Evolutionary conservation across 2,797 vertebrate species (phyloP).

Genomic region (Platyrinchus mystaceus): DNA sequence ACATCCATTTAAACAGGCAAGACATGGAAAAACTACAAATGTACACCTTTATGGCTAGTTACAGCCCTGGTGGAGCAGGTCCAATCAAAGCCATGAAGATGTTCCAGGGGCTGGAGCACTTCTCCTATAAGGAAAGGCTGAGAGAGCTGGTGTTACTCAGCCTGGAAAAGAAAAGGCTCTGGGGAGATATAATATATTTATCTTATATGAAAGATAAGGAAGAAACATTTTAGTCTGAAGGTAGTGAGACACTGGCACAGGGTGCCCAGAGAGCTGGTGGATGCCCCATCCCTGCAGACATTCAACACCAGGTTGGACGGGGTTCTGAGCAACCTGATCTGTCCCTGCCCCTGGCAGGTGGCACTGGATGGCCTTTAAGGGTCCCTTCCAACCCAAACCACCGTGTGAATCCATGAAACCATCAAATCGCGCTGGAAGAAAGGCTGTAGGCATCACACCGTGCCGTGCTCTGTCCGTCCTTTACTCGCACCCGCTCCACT

Average conservation of each 20-base stretch:
- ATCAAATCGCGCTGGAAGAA: rapidly evolving
- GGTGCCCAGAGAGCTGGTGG: too few species aligned
- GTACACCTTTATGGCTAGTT: rapidly evolving
- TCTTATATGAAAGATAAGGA: background rate
- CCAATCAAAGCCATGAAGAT: rapidly evolving
- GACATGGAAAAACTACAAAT: background rate
- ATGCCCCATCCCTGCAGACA: background rate
- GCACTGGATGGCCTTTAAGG: rapidly evolving
- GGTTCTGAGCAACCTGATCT: background rate
- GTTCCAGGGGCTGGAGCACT: background rate
- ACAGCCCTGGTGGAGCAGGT: background rate
- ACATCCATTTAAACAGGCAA: rapidly evolving
- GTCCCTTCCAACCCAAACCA: background rate
- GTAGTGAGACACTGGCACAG: background rate
- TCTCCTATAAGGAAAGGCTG: background rate
- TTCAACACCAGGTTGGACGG: rapidly evolving
- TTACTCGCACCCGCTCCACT: rapidly evolving
- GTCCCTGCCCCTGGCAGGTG: rapidly evolving
- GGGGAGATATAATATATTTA: background rate
- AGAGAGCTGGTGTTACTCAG: background rate
- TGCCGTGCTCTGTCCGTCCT: rapidly evolving
- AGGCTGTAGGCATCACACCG: rapidly evolving
- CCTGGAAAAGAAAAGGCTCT: background rate
- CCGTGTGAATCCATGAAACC: rapidly evolving
- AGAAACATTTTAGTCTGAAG: background rate